Conservation (phyloP, 2,113 vertebrate genomes). For the Chitala chitala region DNA sequence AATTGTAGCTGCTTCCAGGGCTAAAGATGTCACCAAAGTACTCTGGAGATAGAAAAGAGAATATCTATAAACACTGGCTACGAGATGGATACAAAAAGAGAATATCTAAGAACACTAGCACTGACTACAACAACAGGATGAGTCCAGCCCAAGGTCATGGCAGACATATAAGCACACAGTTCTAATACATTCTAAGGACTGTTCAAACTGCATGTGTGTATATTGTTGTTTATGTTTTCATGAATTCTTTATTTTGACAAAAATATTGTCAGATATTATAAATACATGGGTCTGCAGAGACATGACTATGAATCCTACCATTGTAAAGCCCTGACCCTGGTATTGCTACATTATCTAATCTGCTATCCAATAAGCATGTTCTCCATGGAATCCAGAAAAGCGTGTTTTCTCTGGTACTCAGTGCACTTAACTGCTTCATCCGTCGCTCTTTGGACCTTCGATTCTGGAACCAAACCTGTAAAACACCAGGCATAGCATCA, state of each 20-base stretch:
- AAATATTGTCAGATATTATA: no score
- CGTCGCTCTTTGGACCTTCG: constrained; percentile 69
- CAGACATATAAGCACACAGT: no score
- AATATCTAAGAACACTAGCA: no score
- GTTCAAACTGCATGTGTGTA: neutral
- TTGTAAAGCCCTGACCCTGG: constrained; percentile 69
- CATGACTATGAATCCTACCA: constrained; percentile 74
- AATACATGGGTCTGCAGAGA: neutral
- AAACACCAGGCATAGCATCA: neutral
- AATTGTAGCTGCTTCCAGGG: neutral
- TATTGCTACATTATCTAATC: constrained; percentile 73
- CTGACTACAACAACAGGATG: no score
- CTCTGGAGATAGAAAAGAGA: neutral
- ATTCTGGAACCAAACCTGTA: constrained; percentile 74
- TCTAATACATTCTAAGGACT: neutral
- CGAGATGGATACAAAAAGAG: neutral
- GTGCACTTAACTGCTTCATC: constrained; percentile 70
- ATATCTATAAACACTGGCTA: neutral
- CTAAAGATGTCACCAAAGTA: neutral
- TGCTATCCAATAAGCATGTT: constrained; percentile 68
- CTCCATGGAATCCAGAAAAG: constrained; percentile 69
- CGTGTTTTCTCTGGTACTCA: constrained; percentile 64
- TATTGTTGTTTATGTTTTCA: neutral
- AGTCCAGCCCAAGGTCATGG: neutral
- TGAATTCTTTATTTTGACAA: neutral